Base-by-base conservation (phyloP, 2,113 vertebrate species). In the Hydrolagus affinis region DNA sequence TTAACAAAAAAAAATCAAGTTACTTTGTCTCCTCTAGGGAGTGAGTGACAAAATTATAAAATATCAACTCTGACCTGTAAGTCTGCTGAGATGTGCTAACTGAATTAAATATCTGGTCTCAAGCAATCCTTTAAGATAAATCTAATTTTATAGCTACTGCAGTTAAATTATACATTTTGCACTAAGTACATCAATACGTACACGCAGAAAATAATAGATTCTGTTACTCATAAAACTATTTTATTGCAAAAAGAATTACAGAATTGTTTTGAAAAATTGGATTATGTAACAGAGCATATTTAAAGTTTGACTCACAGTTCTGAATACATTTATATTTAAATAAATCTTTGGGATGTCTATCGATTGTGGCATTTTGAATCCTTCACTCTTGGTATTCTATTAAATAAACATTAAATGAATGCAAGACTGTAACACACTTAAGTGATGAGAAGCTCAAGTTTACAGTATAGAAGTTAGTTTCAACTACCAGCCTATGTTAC, bases 1-100 rank as follows among this genome's bases (percentile, higher is more conserved):
- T 80, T 62, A 17, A 44, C 44, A 59, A 80, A 80, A 59, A 80
- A 80, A 60, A 80, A 80, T 80, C 62, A n/a, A 80, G 23, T 64
- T 80, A 80, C 23, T 28, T 23, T 64, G n/a, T 64, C 76, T 62
- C 23, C n/a, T 23, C 57, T 17, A 25, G 76, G 76, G 62, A 44
- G 44, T 44, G 8, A 80, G 6, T 80, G 76, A 62, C 76, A 80
- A 59, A 80, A 80, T 64, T 80, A 25, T 59, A 80, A 62, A 80
- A 62, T 62, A 23, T 80, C 76, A 80, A 15, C 57, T 80, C n/a
- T 80, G 76, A 62, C 57, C 76, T 80, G 59, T 11, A 80, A 14
- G 59, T 59, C n/a, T 15, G n/a, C 14, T 80, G 76, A 25, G 28
- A 28, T 80, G 60, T 14, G 28, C 1, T 23, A 62, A 62, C 57